Conservation (phyloP, 2,888 invertebrate species). For the Elysia crispata region DNA sequence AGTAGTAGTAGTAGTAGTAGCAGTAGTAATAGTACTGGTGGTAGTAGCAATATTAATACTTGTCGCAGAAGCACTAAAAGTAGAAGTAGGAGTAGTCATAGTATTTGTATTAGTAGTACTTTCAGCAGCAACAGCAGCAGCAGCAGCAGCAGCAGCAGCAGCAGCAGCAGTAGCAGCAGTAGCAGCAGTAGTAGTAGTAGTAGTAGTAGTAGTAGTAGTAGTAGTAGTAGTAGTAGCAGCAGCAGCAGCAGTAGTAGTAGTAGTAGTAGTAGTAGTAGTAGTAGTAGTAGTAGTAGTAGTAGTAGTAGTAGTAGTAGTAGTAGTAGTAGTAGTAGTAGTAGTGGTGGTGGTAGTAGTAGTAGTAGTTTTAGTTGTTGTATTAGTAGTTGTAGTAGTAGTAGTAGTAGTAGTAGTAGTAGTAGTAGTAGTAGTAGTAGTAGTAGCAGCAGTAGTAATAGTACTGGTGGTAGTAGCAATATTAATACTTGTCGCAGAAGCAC, state of each 20-base stretch:
- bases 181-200: background rate
- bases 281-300: constrained; percentile 12
- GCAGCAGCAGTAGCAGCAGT: background rate
- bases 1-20: background rate
- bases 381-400: constrained; percentile 30
- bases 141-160: background rate
- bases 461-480: too few species aligned
- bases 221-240: constrained; percentile 7
- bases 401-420: constrained; percentile 15
- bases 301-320: constrained; percentile 15
- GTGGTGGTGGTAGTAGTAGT: too few species aligned
- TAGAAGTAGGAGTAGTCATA: too few species aligned
- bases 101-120: background rate
- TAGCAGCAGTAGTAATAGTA: background rate
- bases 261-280: constrained; percentile 5
- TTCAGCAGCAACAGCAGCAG: background rate
- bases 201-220: constrained; percentile 17
- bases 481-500: background rate
- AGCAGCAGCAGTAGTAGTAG: constrained; percentile 15
- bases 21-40: too few species aligned
- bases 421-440: constrained; percentile 13
- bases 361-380: too few species aligned
- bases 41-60: background rate
- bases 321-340: constrained; percentile 21
- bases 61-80: background rate